Conservation (phyloP, 2,113 vertebrate species). For the Varanus komodoensis region DNA sequence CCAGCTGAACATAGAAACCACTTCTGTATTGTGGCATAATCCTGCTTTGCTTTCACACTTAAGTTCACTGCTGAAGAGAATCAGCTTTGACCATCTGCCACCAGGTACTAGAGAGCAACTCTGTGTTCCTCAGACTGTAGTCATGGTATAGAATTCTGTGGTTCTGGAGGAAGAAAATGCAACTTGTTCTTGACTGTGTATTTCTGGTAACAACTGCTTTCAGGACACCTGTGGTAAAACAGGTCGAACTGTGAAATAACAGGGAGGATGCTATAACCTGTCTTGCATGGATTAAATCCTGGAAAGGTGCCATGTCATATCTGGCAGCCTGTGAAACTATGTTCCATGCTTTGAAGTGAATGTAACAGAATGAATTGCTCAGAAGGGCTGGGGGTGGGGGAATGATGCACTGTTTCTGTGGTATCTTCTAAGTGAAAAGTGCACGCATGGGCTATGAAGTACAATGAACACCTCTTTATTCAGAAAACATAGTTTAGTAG, state of each 20-base stretch:
- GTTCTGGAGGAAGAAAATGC: not conserved
- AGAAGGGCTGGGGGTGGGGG: no score
- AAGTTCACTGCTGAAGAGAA: not conserved
- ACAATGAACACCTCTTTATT: not conserved
- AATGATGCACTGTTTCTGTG: not conserved
- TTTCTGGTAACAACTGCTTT: not conserved
- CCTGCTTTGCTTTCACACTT: not conserved
- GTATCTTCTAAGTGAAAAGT: not conserved
- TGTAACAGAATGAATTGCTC: not conserved
- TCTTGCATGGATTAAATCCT: not conserved
- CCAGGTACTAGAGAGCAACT: not conserved
- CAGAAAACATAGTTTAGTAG: not conserved
- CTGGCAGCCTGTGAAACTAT: not conserved
- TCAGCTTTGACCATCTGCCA: not conserved
- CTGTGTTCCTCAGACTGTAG: not conserved
- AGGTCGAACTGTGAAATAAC: not conserved
- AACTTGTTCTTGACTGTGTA: not conserved
- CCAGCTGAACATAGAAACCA: not conserved
- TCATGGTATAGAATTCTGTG: not conserved
- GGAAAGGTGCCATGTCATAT: rapidly evolving
- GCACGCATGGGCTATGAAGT: not conserved
- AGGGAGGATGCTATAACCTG: not conserved
- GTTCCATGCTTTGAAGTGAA: not conserved
- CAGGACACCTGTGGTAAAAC: not conserved
- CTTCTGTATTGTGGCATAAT: not conserved